These are phyloP conservation scores for Moxostoma hubbsi DNA, from an alignment of 2,797 vertebrate species.

Conservation along the genomic window DNA sequence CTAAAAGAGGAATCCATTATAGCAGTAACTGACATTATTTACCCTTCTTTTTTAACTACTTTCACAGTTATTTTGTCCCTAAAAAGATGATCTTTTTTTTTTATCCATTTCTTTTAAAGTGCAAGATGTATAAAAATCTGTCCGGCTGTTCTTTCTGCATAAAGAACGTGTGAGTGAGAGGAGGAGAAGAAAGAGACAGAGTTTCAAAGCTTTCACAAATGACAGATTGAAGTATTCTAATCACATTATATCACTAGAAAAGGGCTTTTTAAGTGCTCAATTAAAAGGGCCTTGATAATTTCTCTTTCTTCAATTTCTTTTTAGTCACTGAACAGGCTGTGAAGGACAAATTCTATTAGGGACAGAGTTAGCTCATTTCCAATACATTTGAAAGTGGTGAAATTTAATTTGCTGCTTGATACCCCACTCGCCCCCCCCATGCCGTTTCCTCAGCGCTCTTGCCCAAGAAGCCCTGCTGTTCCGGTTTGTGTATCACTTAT, in stretches of 20 bases:
- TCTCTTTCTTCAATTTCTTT: conserved; percentile 71
- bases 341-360: conserved; percentile 84
- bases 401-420: conserved; percentile 76
- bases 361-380: conserved; percentile 78
- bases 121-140: conserved; percentile 29
- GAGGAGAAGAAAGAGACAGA: conserved; percentile 45
- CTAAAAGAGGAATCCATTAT: conserved; percentile 14
- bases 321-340: conserved; percentile 71
- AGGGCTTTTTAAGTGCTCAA: conserved; percentile 78
- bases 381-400: conserved; percentile 78
- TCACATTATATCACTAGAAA: conserved; percentile 79
- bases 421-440: conserved; percentile 23
- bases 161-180: conserved; percentile 36
- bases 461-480: conserved; percentile 25
- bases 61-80: conserved; percentile 3
- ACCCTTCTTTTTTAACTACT: conserved; percentile 20
- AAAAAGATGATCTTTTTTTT: conserved; percentile 31
- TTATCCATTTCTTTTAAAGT: conserved; percentile 39
- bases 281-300: conserved; percentile 79
- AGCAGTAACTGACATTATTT: conserved; percentile 27
- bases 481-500: conserved; percentile 89
- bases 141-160: conserved; percentile 26
- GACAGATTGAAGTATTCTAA: conserved; percentile 82
- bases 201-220: conserved; percentile 71
- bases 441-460: background rate